Evolutionary conservation across 2,888 invertebrate species (phyloP), one percentile per base, ranked within the genome.

Genomic region (Suillia variegata): DNA sequence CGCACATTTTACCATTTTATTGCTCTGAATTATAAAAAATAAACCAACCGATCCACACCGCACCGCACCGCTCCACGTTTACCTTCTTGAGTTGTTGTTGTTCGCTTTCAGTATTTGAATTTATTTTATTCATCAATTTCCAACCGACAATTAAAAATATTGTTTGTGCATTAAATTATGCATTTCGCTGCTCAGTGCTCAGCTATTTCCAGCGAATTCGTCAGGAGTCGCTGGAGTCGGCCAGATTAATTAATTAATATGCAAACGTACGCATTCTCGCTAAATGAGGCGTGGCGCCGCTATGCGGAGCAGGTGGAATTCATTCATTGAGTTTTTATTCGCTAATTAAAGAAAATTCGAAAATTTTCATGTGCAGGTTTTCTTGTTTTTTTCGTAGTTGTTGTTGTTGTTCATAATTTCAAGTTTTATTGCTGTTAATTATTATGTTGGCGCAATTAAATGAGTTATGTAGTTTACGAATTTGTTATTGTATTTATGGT

Each of bases 11-110:
- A n/a, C n/a, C n/a, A n/a, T n/a, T n/a, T 62, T 56, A 62, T 62
- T 58, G 58, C 56, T 58, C 56, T 45, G 58, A 62, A 58, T 62
- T 58, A 58, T 54, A 49, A n/a, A n/a, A n/a, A n/a, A n/a, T n/a
- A n/a, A n/a, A n/a, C n/a, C n/a, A n/a, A n/a, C n/a, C n/a, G n/a
- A n/a, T n/a, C n/a, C n/a, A n/a, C n/a, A n/a, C n/a, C n/a, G n/a
- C n/a, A n/a, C n/a, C n/a, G n/a, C n/a, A n/a, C n/a, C 20, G 45
- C 45, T 18, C 26, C 26, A 13, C 38, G 38, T n/a, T 13, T 38
- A 20, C 17, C n/a, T n/a, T n/a, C n/a, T n/a, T n/a, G n/a, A n/a
- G n/a, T n/a, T n/a, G n/a, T 17, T 13, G 18, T 20, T 18, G 20
- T 5, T 6, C 45, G 18, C 45, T 45, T 45, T 45, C 10, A 4